Conservation (phyloP, 2,888 invertebrate species). For the Idaea aversata region DNA sequence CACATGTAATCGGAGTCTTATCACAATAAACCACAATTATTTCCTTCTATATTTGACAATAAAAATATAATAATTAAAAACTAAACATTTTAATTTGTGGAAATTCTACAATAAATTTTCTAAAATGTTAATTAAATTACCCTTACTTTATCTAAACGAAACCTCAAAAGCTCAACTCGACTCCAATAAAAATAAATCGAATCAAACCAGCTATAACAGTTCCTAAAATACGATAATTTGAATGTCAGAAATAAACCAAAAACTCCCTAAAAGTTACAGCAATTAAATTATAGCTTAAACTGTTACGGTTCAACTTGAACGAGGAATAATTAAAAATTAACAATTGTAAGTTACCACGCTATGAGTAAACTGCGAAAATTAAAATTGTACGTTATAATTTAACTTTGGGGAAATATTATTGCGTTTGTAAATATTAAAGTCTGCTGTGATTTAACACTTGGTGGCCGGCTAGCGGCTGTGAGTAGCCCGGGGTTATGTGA, state of each 20-base stretch:
- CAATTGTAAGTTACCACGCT: constrained; percentile 35
- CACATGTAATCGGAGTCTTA: no score
- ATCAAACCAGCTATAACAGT: neutral
- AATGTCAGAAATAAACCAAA: constrained; percentile 16
- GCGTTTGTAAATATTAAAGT: constrained; percentile 53
- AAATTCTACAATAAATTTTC: neutral
- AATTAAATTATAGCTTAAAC: constrained; percentile 32
- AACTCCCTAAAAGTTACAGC: constrained; percentile 24
- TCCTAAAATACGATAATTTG: neutral
- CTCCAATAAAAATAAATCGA: neutral
- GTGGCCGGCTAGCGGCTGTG: constrained; percentile 50
- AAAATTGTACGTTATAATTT: constrained; percentile 51
- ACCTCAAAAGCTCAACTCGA: neutral
- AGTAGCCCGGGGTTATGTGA: constrained; percentile 47
- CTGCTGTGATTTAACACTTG: constrained; percentile 61
- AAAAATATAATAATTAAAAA: neutral
- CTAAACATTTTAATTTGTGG: neutral
- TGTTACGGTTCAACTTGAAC: constrained; percentile 29
- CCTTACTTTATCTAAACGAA: neutral
- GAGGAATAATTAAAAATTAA: constrained; percentile 41
- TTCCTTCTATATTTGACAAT: no score
- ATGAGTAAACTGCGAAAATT: constrained; percentile 42
- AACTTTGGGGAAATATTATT: constrained; percentile 46
- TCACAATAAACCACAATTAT: no score
- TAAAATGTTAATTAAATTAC: constrained; percentile 1